Conservation (phyloP, 2,113 vertebrate species). For the Pterophyllum scalare region DNA sequence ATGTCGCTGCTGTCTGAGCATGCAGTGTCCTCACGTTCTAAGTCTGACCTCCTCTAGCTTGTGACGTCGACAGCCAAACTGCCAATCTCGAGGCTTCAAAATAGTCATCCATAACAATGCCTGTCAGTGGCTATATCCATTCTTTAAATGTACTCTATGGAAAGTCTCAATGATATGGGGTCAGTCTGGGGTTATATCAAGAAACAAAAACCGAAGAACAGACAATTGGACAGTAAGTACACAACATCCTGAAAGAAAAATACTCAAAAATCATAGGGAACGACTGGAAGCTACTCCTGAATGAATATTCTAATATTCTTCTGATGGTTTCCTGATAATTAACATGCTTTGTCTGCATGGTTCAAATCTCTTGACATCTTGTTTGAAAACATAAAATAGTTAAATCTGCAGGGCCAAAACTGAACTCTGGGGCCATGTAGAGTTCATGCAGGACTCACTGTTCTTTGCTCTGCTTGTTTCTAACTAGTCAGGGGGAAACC, state of each 20-base stretch:
- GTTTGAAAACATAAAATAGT: background rate
- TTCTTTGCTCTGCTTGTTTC: constrained; percentile 61
- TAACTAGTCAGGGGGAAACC: constrained; percentile 64
- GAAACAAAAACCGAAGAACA: background rate
- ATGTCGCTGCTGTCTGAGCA: background rate
- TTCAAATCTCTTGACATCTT: constrained; percentile 31
- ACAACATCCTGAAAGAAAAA: constrained; percentile 2
- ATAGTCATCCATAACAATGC: background rate
- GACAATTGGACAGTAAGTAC: background rate
- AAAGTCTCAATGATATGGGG: background rate
- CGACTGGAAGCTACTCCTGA: background rate
- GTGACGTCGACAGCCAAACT: background rate
- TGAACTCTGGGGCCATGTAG: constrained; percentile 5
- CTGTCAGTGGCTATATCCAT: no score
- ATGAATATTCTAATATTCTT: constrained; percentile 2
- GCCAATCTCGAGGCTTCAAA: background rate
- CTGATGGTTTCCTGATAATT: constrained; percentile 32
- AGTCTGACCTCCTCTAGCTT: background rate
- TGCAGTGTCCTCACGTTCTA: background rate
- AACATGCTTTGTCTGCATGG: background rate
- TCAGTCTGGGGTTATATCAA: background rate
- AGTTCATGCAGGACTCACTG: constrained; percentile 17
- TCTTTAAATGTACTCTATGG: background rate
- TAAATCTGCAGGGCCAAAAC: background rate
- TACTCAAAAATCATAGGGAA: background rate